phyloP scores from a whole-genome alignment of 2,888 invertebrate species.

The Drosophila ustulata region DNA sequence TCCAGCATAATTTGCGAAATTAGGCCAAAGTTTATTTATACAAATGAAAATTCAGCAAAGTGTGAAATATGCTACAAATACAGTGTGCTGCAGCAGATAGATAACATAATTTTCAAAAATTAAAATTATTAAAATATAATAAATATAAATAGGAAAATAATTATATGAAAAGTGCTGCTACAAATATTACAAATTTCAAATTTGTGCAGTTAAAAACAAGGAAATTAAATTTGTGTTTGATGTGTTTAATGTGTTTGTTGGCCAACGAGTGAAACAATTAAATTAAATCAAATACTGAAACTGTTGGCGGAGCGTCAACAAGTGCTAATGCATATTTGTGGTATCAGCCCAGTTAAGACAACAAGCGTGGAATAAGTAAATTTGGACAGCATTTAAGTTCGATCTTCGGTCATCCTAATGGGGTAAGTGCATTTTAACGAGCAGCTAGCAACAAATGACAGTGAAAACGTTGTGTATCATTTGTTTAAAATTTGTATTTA shows the following conservation, averaged over 20 bases:
- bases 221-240: not conserved
- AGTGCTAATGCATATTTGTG: constrained; percentile 25
- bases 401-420: constrained; percentile 13
- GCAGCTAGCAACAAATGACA: not conserved
- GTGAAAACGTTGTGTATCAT: too few relatives aligned
- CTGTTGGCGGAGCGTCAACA: constrained; percentile 32
- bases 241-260: constrained; percentile 3
- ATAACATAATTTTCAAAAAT: not conserved
- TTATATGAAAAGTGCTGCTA: not conserved
- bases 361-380: constrained; percentile 19
- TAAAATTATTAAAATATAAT: not conserved
- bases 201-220: not conserved
- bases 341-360: constrained; percentile 11
- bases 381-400: constrained; percentile 29
- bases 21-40: not conserved
- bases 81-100: not conserved
- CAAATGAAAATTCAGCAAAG: not conserved
- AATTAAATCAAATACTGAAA: constrained; percentile 25
- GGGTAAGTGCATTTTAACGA: constrained; percentile 34
- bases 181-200: not conserved
- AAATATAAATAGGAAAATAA: not conserved
- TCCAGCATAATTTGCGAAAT: not conserved
- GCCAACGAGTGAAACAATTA: constrained; percentile 4
- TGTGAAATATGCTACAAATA: not conserved
- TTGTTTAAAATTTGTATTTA: not conserved